Conservation (phyloP, 2,888 invertebrate genomes). For the Aphidoletes aphidimyza region DNA sequence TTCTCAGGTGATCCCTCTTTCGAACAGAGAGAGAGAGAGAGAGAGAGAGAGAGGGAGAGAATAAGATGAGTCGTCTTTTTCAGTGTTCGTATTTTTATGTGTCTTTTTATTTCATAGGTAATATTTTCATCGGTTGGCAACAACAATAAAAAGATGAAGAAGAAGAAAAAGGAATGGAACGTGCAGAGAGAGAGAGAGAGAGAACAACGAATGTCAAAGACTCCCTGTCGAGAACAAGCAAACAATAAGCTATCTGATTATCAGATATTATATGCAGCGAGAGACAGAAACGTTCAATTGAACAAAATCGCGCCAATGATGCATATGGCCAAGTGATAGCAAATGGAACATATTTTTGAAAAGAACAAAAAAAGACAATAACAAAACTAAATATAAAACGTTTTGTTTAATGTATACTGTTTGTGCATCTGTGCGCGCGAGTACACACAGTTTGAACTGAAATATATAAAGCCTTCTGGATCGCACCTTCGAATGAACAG, state of each 20-base stretch:
- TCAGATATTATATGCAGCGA: conserved; percentile 18
- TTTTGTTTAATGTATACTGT: too few species aligned
- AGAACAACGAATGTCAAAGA: conserved; percentile 54
- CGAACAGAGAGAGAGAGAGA: too few species aligned
- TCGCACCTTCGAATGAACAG: not conserved
- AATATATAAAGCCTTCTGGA: conserved; percentile 36
- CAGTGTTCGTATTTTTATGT: conserved; percentile 4
- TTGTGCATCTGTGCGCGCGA: too few species aligned
- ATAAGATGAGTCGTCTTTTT: not conserved
- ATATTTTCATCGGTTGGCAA: conserved; percentile 30
- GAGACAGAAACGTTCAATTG: not conserved
- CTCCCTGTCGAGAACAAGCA: conserved; percentile 54
- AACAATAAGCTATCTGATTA: conserved; percentile 55
- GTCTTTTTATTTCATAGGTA: not conserved
- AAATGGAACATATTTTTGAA: too few species aligned
- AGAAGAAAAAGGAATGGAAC: not conserved
- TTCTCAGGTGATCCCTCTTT: not conserved
- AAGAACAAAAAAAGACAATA: too few species aligned
- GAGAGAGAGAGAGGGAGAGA: not conserved
- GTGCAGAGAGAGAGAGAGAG: too few species aligned
- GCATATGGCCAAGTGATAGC: conserved; percentile 12
- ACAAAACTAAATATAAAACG: too few species aligned
- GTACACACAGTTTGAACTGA: too few species aligned
- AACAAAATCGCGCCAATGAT: not conserved
- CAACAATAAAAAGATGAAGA: not conserved